These are phyloP conservation scores for Bergia sp. DNA, from an alignment of 92 coral and sea anemone species.

Conservation along the genomic window DNA sequence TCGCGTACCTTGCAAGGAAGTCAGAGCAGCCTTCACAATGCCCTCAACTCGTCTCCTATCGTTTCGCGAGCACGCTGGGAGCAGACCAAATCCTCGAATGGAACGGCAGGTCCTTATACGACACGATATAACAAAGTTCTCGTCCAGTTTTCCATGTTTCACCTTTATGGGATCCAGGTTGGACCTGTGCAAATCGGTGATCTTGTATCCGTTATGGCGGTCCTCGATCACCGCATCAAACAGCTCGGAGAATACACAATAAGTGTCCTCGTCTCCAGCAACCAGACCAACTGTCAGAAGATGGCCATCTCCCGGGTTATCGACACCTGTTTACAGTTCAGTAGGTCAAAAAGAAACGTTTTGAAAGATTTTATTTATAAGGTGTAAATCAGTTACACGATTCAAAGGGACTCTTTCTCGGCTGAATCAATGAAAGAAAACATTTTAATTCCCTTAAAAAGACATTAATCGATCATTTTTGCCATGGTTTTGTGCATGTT, in stretches of 20 bases:
- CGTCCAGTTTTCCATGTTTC: conserved; percentile 70
- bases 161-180: conserved; percentile 56
- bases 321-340: conserved; percentile 7
- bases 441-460: too few species aligned
- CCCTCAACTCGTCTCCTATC: conserved; percentile 58
- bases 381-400: too few species aligned
- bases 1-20: conserved; percentile 55
- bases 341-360: background rate
- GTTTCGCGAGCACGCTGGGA: conserved; percentile 51
- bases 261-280: conserved; percentile 66
- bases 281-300: conserved; percentile 53
- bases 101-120: conserved; percentile 64
- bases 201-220: conserved; percentile 72
- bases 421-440: too few species aligned
- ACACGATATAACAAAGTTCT: conserved; percentile 67
- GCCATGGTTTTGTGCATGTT: too few species aligned
- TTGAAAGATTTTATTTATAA: too few species aligned
- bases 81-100: conserved; percentile 58
- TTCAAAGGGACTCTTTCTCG: too few species aligned
- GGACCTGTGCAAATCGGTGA: conserved; percentile 44
- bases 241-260: conserved; percentile 54
- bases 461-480: too few species aligned
- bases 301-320: conserved; percentile 53
- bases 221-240: conserved; percentile 68
- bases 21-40: conserved; percentile 55